A percentile compares a stretch with the other conserved stretches of the same genome.
Conservation (phyloP, 2,888 invertebrate genomes). For the Escarpia spicata region DNA sequence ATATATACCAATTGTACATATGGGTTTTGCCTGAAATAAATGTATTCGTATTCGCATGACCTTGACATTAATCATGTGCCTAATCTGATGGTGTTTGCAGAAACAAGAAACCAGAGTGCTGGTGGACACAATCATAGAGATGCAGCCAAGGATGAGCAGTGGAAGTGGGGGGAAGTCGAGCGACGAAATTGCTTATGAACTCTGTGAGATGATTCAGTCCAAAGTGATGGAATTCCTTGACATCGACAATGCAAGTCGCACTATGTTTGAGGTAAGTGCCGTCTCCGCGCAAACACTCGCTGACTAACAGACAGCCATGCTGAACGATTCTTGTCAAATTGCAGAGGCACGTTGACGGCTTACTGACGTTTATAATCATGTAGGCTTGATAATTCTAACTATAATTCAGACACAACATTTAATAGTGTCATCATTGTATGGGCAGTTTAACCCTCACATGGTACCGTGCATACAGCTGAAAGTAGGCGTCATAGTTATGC, state of each 20-base stretch:
- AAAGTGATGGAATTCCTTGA: slow-evolving; percentile 74
- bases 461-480: no score
- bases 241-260: slow-evolving; percentile 73
- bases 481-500: no score
- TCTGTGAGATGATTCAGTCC: slow-evolving; percentile 77
- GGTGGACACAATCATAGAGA: slow-evolving; percentile 79
- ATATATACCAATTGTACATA: no score
- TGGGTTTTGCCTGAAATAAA: no score
- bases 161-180: slow-evolving; percentile 74
- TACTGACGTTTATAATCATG: background rate
- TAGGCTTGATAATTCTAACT: background rate
- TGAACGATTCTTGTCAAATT: background rate
- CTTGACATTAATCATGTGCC: background rate
- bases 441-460: no score
- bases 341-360: background rate
- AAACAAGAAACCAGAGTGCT: slow-evolving; percentile 82
- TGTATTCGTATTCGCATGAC: no score
- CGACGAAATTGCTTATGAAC: slow-evolving; percentile 81
- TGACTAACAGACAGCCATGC: background rate
- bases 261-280: slow-evolving; percentile 66
- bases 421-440: background rate
- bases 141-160: slow-evolving; percentile 78
- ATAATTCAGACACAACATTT: background rate
- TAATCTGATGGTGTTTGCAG: slow-evolving; percentile 64
- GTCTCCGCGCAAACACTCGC: background rate